These are phyloP conservation scores for Agrochola litura DNA, from an alignment of 2,888 invertebrate genomes.

Conservation along the genomic window DNA sequence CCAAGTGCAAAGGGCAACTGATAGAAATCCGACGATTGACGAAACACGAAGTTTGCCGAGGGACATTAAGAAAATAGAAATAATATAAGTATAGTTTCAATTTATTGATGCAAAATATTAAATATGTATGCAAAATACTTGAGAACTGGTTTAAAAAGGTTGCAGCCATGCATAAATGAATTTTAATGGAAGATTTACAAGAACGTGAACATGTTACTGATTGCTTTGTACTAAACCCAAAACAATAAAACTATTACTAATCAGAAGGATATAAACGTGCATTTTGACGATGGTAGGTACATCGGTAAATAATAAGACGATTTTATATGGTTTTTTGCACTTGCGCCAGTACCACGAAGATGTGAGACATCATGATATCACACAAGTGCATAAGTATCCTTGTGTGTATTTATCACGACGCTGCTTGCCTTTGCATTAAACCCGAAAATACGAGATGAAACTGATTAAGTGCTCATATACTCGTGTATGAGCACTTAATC, in stretches of 20 bases:
- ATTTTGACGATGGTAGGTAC: background rate
- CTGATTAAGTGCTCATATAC: background rate
- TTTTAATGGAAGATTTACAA: conserved; percentile 20
- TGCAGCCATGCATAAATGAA: conserved; percentile 22
- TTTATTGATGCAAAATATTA: conserved; percentile 6
- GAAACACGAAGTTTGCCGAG: no score
- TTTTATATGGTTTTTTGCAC: background rate
- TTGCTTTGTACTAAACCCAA: conserved; percentile 10
- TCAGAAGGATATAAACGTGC: background rate
- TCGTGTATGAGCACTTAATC: no score
- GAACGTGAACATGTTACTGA: conserved; percentile 1
- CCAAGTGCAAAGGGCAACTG: no score
- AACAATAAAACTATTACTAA: conserved; percentile 9
- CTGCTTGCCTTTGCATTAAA: background rate
- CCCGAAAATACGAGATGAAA: conserved; percentile 5
- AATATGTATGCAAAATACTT: conserved; percentile 4
- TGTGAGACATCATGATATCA: background rate
- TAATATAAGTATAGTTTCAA: background rate
- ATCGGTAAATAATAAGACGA: background rate
- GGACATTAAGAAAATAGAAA: no score
- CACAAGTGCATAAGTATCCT: background rate
- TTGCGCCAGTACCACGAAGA: background rate
- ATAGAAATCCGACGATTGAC: no score
- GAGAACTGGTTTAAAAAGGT: conserved; percentile 34
- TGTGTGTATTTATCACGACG: background rate